Evolutionary conservation across 2,113 vertebrate genomes (phyloP).

Genomic region (Sceloporus undulatus): DNA sequence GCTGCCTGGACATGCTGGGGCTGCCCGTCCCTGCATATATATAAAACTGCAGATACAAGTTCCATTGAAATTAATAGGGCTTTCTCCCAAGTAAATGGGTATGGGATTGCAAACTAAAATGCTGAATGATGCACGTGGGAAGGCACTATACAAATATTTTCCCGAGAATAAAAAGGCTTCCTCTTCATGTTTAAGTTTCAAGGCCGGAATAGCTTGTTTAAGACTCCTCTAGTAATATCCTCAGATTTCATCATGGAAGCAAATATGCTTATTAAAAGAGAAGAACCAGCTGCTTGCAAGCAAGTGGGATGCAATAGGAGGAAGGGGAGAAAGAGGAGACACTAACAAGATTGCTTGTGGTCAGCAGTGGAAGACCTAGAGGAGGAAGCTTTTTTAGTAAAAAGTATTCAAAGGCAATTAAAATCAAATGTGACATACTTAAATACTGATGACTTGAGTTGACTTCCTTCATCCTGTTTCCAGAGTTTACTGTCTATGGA

Average conservation of each 20-base stretch:
- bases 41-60: too few species aligned
- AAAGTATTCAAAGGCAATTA: constrained; percentile 66
- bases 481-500: constrained; percentile 23
- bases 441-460: constrained; percentile 50
- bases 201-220: not conserved
- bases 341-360: constrained; percentile 43
- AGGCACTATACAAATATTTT: not conserved
- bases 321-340: constrained; percentile 41
- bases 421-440: constrained; percentile 65
- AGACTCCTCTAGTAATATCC: constrained; percentile 40
- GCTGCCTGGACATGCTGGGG: too few species aligned
- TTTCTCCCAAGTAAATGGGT: not conserved
- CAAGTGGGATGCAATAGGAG: constrained; percentile 46
- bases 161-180: constrained; percentile 34
- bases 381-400: constrained; percentile 47
- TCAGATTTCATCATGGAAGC: constrained; percentile 37
- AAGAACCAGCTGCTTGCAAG: constrained; percentile 52
- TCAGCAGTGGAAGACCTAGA: constrained; percentile 50
- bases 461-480: constrained; percentile 52
- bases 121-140: too few species aligned
- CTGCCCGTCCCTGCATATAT: too few species aligned
- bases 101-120: not conserved
- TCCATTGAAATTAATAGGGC: too few species aligned
- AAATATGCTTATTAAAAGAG: constrained; percentile 40
- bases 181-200: accelerated